Base-by-base conservation (phyloP, 2,888 invertebrate genomes). In the Chaetogeoica ovagalla region DNA sequence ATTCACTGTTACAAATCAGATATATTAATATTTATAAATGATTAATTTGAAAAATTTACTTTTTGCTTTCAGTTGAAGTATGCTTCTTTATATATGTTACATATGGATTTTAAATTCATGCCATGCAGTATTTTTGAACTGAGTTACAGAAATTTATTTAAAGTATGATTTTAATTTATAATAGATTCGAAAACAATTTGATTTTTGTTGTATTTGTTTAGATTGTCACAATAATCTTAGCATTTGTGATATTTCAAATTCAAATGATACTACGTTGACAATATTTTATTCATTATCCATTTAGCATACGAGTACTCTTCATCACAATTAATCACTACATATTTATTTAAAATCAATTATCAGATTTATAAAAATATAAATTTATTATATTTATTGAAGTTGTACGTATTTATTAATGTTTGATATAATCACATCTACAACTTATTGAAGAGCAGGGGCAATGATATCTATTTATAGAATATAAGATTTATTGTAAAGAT, bases 101-200 rank as follows among this genome's bases (percentile, higher is more conserved):
- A 77, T 11, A 52, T 17, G 17, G 69, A 62, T 62, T 77, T 77
- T 13, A 52, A 9, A 11, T 70, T 77, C 2, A 62, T 19, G 60
- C 77, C 77, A 9, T 77, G 69, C 37, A 37, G 62, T 37, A 62
- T 77, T 70, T 77, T 77, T 17, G 62, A 77, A 19, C 17, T 77
- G 48, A 76, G 17, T n/a, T 76, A 68, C 48, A 59, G 59, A 30
- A 57, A 60, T 60, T 60, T 59, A 48, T 2, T 72, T 4, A 72
- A 59, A 19, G 72, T 72, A 60, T 1, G 6, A 19, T 19, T 55
- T 17, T 11, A 4, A 19, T 3, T 55, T 55, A 3, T 55, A 6
- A 19, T 55, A 55, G 19, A 55, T 55, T 48, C 48, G 55, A 7
- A 19, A 55, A 0, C 19, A 55, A 19, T 19, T 55, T 55, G 19